A percentile compares a stretch with the other conserved stretches of the same genome.
phyloP scores from a whole-genome alignment of 2,888 invertebrate genomes.

The Lycia hirtaria region DNA sequence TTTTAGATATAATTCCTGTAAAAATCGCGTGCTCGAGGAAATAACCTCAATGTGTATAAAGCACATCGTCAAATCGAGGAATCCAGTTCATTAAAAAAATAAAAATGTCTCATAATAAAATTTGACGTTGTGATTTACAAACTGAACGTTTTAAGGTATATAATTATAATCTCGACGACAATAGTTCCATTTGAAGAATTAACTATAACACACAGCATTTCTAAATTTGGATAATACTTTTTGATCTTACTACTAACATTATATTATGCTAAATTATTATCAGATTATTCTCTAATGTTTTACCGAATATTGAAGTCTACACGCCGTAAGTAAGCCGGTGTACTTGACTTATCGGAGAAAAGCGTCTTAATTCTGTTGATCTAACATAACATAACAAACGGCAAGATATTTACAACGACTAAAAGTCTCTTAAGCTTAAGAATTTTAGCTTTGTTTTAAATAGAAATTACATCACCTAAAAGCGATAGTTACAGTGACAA shows the following conservation, averaged over 20 bases:
- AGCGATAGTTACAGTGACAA: slow-evolving; percentile 75
- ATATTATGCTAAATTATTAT: slow-evolving; percentile 80
- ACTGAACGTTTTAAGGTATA: slow-evolving; percentile 39
- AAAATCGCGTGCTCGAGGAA: no score
- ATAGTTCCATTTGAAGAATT: slow-evolving; percentile 66
- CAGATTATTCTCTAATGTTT: slow-evolving; percentile 73
- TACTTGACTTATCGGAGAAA: slow-evolving; percentile 57
- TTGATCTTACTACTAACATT: slow-evolving; percentile 75
- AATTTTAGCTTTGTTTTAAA: slow-evolving; percentile 55
- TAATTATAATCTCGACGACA: slow-evolving; percentile 58
- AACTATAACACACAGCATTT: slow-evolving; percentile 77
- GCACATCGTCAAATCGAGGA: slow-evolving; percentile 56
- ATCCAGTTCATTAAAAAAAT: slow-evolving; percentile 48
- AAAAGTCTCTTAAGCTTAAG: slow-evolving; percentile 67
- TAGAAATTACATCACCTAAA: slow-evolving; percentile 66
- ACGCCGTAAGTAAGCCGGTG: slow-evolving; percentile 67
- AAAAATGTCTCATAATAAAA: slow-evolving; percentile 42
- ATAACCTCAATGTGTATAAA: slow-evolving; percentile 45
- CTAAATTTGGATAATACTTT: slow-evolving; percentile 84
- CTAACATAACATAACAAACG: slow-evolving; percentile 51
- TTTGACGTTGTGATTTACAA: slow-evolving; percentile 54
- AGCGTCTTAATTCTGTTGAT: slow-evolving; percentile 52
- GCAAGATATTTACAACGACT: slow-evolving; percentile 75
- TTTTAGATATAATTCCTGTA: no score
- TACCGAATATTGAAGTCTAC: slow-evolving; percentile 69